Base-by-base conservation (phyloP, 2,888 invertebrate species). In the Meiosimyza decipiens region DNA sequence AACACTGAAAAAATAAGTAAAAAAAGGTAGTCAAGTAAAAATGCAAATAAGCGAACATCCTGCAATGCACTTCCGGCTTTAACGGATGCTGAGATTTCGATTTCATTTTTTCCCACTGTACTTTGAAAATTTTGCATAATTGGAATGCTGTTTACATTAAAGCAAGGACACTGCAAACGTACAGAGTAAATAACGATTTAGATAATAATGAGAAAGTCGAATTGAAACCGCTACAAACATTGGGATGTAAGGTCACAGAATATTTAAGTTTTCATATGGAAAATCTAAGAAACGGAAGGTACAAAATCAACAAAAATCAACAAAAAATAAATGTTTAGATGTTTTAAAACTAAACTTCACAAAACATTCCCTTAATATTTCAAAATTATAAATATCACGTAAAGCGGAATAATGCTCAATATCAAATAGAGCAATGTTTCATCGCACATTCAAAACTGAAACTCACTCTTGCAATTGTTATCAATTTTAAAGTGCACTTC, bases 11-110 rank as follows among this genome's bases (percentile, higher is more conserved):
- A 6, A 52, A 67, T 16, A 60, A 18, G 40, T n/a, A 15, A 28
- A 28, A 60, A 63, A 63, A 52, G 54, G 49, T 47, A 54, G 51
- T 62, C 72, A 68, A 55, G 55, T 33, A 50, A 72, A 40, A 67
- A 67, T 68, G 72, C 67, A 67, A 72, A 72, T 67, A 72, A 67
- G 62, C 63, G 65, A n/a, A 66, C 65, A 66, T 66, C 71, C 71
- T 65, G 47, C 9, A 47, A 55, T 67, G 18, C 22, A 57, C 67
- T 67, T 67, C 69, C 69, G 69, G 60, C 33, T 69, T 60, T 69
- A 51, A 18, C 69, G 69, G 69, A 69, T 52, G 69, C 60, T 40
- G 52, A 60, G 67, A 55, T 33, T 40, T 60, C 6, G 69, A 52
- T 15, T 60, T 59, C 52, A 5, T 33, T 22, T 33, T 16, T 60